These are phyloP conservation scores for Tragelaphus eurycerus DNA, from an alignment of 2,797 vertebrate species.

Conservation along the genomic window DNA sequence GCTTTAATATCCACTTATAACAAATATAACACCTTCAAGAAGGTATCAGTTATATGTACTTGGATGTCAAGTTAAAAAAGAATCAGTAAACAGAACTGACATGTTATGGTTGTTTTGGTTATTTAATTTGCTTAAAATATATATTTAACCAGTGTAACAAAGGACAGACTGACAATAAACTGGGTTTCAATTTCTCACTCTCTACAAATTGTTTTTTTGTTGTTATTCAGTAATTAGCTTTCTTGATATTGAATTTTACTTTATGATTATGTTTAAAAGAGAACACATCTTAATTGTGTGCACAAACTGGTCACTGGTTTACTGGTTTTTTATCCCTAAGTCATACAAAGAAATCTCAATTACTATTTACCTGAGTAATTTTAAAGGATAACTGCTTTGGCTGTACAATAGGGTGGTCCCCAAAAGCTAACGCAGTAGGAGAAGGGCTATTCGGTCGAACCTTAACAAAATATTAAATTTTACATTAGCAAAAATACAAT, in stretches of 20 bases:
- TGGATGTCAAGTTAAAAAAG: slow-evolving; percentile 12
- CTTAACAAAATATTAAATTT: slow-evolving; percentile 82
- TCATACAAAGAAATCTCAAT: slow-evolving; percentile 20
- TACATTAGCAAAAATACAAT: slow-evolving; percentile 7
- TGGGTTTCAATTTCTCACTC: not conserved
- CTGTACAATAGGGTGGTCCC: slow-evolving; percentile 93
- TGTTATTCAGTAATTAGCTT: slow-evolving; percentile 38
- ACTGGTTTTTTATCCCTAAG: not conserved
- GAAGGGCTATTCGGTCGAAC: slow-evolving; percentile 97
- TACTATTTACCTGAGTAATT: slow-evolving; percentile 92
- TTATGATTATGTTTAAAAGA: slow-evolving; percentile 30
- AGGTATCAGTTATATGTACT: not conserved
- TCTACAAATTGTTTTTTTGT: not conserved
- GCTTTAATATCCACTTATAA: not conserved
- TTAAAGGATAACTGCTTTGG: slow-evolving; percentile 96
- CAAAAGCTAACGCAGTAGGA: slow-evolving; percentile 96
- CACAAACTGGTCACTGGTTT: not conserved
- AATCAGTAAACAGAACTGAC: not conserved
- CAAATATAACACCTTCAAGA: not conserved
- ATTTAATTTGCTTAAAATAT: not conserved
- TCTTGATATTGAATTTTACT: slow-evolving; percentile 4
- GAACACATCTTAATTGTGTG: slow-evolving; percentile 22
- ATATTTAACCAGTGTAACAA: not conserved
- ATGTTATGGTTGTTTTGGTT: not conserved
- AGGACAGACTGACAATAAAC: not conserved